These are phyloP conservation scores for Scomberomorus guttatus DNA, from an alignment of 2,797 vertebrate genomes.

Conservation along the genomic window DNA sequence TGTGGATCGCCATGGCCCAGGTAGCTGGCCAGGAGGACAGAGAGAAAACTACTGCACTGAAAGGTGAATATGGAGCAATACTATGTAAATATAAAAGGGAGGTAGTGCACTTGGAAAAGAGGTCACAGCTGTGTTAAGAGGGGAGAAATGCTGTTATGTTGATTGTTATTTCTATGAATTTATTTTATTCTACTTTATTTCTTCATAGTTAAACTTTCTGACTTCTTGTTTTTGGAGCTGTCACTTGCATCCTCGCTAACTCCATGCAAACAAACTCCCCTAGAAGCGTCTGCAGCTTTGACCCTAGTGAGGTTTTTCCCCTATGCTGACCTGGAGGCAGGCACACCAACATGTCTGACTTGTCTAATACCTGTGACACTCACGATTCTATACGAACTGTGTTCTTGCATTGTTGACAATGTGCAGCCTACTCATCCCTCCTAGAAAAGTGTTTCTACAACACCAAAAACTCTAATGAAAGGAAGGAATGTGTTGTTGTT, in stretches of 20 bases:
- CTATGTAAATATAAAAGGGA: not conserved
- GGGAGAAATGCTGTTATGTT: too few relatives aligned
- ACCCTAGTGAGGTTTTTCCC: too few relatives aligned
- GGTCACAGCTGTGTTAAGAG: not conserved
- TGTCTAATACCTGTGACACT: not conserved
- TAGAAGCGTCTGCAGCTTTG: not conserved
- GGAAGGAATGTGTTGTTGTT: too few relatives aligned
- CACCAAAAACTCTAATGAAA: too few relatives aligned
- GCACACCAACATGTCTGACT: not conserved
- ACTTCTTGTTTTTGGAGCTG: not conserved
- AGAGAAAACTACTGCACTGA: constrained; percentile 96
- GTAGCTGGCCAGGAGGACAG: constrained; percentile 92
- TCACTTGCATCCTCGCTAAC: not conserved
- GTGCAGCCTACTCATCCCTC: not conserved
- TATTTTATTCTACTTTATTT: not conserved
- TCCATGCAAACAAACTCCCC: not conserved
- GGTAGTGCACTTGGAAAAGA: not conserved
- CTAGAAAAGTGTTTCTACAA: not conserved
- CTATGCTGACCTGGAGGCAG: not conserved
- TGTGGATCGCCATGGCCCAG: constrained; percentile 93
- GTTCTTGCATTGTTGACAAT: not conserved
- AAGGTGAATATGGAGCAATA: constrained; percentile 85
- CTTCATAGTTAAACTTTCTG: not conserved
- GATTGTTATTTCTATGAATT: not conserved
- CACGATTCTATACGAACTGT: not conserved